These are phyloP conservation scores for Nibea coibor DNA, from an alignment of 2,113 vertebrate genomes.

Conservation along the genomic window DNA sequence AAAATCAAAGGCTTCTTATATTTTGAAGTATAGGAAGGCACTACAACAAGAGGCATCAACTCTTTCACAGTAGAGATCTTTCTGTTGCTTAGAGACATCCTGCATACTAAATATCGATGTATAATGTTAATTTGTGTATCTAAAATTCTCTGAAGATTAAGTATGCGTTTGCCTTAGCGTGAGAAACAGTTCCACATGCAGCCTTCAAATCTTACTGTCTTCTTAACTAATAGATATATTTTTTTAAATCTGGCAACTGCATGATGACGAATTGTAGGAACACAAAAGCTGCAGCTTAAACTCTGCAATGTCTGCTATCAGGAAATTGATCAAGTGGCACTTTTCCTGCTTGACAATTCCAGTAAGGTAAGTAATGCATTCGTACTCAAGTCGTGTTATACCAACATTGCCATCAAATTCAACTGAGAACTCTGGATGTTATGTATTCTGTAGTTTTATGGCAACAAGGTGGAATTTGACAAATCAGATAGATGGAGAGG, in stretches of 20 bases:
- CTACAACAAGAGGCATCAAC: slow-evolving; percentile 8
- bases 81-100: slow-evolving; percentile 15
- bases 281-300: neutral
- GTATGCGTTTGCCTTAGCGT: neutral
- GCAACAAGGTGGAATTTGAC: neutral
- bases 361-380: slow-evolving; percentile 11
- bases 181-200: neutral
- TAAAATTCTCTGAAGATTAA: slow-evolving; percentile 4
- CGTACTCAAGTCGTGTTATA: slow-evolving; percentile 10
- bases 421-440: neutral
- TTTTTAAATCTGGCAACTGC: neutral
- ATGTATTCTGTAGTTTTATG: neutral
- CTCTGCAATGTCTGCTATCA: neutral
- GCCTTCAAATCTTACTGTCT: neutral
- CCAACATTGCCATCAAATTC: neutral
- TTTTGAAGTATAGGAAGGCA: slow-evolving; percentile 33
- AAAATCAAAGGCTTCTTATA: slow-evolving; percentile 63
- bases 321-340: neutral
- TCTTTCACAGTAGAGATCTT: slow-evolving; percentile 5
- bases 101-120: slow-evolving; percentile 31
- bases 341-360: slow-evolving; percentile 2
- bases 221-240: neutral
- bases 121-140: slow-evolving; percentile 11
- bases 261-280: neutral
- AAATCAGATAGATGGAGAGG: neutral